Percentiles rank a stretch among this genome's conserved stretches.
Evolutionary conservation across 2,888 invertebrate genomes (phyloP).

Genomic region (Schizaphis graminum): DNA sequence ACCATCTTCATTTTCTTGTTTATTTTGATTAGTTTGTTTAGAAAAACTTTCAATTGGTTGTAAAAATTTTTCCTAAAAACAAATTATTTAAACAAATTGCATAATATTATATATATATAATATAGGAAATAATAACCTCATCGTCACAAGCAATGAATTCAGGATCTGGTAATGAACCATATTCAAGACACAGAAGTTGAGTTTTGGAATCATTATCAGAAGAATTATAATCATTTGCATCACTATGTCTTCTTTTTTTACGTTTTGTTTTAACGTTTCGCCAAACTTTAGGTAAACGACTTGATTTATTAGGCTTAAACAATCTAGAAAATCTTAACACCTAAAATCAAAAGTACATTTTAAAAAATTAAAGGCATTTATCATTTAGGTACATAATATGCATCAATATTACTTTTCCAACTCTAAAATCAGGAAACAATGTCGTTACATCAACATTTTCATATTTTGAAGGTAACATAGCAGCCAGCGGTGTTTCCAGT

Average conservation of each 20-base stretch:
- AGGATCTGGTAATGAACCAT: conserved; percentile 24
- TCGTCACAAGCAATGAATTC: conserved; percentile 54
- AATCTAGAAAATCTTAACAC: conserved; percentile 93
- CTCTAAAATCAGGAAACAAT: conserved; percentile 94
- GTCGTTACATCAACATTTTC: conserved; percentile 90
- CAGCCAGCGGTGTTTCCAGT: conserved; percentile 92
- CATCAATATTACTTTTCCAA: conserved; percentile 79
- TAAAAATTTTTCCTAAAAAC: conserved; percentile 73
- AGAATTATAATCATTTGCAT: conserved; percentile 46
- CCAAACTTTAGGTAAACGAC: conserved; percentile 65
- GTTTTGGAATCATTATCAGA: conserved; percentile 54
- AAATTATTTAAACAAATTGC: conserved; percentile 50
- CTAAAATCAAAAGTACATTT: conserved; percentile 71
- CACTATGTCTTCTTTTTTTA: conserved; percentile 55
- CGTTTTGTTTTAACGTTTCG: conserved; percentile 64
- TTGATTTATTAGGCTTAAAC: conserved; percentile 73
- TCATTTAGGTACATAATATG: background rate
- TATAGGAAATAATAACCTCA: conserved; percentile 42
- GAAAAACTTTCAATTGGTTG: conserved; percentile 73
- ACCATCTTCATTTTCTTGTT: conserved; percentile 70
- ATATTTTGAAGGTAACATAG: conserved; percentile 97
- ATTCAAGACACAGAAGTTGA: conserved; percentile 36
- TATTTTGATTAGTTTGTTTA: conserved; percentile 69
- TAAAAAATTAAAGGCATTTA: background rate
- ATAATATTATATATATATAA: background rate